phyloP scores from a whole-genome alignment of 2,888 invertebrate species.

The Pristionchus fissidentatus region DNA sequence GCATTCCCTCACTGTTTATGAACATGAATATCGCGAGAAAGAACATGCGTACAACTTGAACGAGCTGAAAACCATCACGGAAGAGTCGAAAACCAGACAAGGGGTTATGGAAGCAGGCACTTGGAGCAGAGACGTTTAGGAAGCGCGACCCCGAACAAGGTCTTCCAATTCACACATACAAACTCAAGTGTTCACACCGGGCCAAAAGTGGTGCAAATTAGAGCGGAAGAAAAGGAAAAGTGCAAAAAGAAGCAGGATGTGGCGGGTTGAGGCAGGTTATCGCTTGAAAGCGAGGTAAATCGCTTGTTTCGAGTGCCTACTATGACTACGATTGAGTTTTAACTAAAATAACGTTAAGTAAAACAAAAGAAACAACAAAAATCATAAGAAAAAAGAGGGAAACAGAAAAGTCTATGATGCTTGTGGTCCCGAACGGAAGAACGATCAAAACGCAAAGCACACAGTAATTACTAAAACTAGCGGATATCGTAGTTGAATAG shows the following conservation, averaged over 20 bases:
- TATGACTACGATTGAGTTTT: not conserved
- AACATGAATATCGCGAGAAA: not conserved
- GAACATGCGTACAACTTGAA: not conserved
- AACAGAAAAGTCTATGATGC: too few species aligned
- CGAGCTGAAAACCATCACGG: not conserved
- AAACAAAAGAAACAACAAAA: not conserved
- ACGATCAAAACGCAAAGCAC: not conserved
- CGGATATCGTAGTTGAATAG: not conserved
- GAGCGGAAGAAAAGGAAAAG: slow-evolving; percentile 15
- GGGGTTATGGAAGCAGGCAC: slow-evolving; percentile 18
- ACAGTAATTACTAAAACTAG: not conserved
- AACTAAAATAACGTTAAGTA: not conserved
- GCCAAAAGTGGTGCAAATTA: slow-evolving; percentile 36
- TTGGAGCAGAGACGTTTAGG: not conserved
- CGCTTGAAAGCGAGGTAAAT: too few species aligned
- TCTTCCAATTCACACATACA: slow-evolving; percentile 16
- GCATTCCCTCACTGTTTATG: not conserved
- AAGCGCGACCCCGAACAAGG: slow-evolving; percentile 13
- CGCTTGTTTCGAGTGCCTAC: too few species aligned
- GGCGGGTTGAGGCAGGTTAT: not conserved
- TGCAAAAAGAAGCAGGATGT: not conserved
- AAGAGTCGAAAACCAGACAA: not conserved
- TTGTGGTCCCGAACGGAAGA: too few species aligned
- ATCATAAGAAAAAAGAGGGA: not conserved
- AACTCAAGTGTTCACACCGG: slow-evolving; percentile 41